Percentiles rank a stretch among this genome's conserved stretches.
Conservation (phyloP, 2,888 invertebrate genomes). For the Drosophila birchii region DNA sequence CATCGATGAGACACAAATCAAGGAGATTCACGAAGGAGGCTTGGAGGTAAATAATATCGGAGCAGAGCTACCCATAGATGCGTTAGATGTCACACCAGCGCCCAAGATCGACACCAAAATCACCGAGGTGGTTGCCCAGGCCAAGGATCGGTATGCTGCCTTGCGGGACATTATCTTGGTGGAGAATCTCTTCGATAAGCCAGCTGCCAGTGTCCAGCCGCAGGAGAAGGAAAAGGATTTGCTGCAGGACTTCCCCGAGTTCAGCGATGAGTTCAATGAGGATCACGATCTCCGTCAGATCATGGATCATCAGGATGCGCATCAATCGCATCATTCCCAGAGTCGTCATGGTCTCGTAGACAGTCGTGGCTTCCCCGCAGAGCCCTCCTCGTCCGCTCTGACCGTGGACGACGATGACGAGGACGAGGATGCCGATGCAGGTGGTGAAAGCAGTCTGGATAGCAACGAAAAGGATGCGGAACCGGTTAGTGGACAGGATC, state of each 20-base stretch:
- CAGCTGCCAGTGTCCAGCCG: constrained; percentile 40
- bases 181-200: constrained; percentile 86
- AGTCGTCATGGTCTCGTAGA: constrained; percentile 80
- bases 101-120: constrained; percentile 85
- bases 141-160: constrained; percentile 92
- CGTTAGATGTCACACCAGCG: constrained; percentile 55
- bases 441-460: constrained; percentile 82
- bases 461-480: constrained; percentile 81
- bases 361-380: constrained; percentile 76
- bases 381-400: constrained; percentile 80
- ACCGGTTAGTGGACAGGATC: constrained; percentile 66
- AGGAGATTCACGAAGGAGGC: constrained; percentile 34
- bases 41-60: constrained; percentile 29
- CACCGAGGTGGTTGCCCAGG: constrained; percentile 85
- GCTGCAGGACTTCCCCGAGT: constrained; percentile 80
- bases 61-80: constrained; percentile 44
- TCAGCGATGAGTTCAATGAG: constrained; percentile 81
- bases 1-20: constrained; percentile 46
- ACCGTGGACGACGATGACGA: constrained; percentile 82
- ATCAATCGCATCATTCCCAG: constrained; percentile 70
- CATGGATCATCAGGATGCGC: constrained; percentile 79
- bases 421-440: constrained; percentile 80
- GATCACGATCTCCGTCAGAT: constrained; percentile 86
- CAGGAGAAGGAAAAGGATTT: constrained; percentile 75
- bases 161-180: constrained; percentile 90